These are phyloP conservation scores for Aegypius monachus DNA, from an alignment of 2,113 vertebrate species.

Conservation along the genomic window DNA sequence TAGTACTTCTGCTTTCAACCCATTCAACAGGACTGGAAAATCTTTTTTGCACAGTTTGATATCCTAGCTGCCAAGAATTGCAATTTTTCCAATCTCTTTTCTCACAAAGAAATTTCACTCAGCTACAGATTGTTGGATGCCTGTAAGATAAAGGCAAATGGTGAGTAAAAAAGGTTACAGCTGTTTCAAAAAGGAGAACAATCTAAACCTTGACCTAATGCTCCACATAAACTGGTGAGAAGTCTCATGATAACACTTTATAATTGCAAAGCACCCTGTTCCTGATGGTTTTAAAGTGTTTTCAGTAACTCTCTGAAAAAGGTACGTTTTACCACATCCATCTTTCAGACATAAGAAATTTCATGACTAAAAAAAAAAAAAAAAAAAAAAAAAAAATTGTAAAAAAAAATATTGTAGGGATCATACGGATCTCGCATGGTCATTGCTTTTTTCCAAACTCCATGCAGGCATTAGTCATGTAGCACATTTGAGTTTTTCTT, in stretches of 20 bases:
- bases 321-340: neutral
- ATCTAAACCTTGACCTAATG: neutral
- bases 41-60: slow-evolving; percentile 40
- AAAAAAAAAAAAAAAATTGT: neutral
- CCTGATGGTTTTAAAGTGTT: neutral
- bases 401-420: neutral
- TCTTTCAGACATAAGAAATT: neutral
- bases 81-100: neutral
- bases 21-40: neutral
- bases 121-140: neutral
- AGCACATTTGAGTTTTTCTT: neutral
- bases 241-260: neutral
- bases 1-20: neutral
- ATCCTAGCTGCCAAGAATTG: slow-evolving; percentile 10
- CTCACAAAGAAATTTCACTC: slow-evolving; percentile 28
- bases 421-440: neutral
- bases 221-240: neutral
- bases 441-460: neutral
- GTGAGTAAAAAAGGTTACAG: neutral
- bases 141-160: neutral
- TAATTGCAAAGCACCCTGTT: neutral
- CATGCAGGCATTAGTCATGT: neutral
- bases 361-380: neutral
- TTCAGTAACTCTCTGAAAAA: neutral
- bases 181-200: neutral